Base-by-base conservation (phyloP, 1,140 invertebrate genomes). In the Cotesia chilonis region DNA sequence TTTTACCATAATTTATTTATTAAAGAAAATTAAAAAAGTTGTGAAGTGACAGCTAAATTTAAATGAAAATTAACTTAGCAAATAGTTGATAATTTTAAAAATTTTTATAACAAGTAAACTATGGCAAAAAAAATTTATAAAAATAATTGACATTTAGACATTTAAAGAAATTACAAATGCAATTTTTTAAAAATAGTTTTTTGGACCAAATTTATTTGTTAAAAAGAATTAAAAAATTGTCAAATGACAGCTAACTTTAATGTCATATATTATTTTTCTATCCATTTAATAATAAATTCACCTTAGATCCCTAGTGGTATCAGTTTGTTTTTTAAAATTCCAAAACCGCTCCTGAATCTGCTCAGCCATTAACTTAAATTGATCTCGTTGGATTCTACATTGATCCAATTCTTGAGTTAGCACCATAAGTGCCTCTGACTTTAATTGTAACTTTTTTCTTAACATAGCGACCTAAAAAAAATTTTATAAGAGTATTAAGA, bases 341-440 rank as follows among this genome's bases (percentile, higher is more conserved):
- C 86, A 82, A 79, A 91, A 93, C 60, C 91, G 88, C 71, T 91
- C 88, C 78, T 93, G 89, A 20, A 94, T 84, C 74, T 95, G 93
- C 81, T 95, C 94, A 3, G 93, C 92, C 88, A 95, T 90, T 20
- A 94, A 80, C 83, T 94, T 94, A 77, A 92, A 95, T 79, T 94
- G 92, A 83, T 96, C 94, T 60, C 92, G 84, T 80, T 96, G 93
- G 72, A 89, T 90, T 73, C 91, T 90, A 82, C 92, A 94, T 85
- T 94, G 90, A 73, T 94, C 92, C 59, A 95, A 83, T 79, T 96
- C 93, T 78, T 92, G 89, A 70, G 90, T 93, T 78, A 95, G 85
- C 67, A 95, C 93, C 3, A 91, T 83, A 54, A 96, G 78, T 4
- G 94, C 93, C 84, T 95, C 93, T 54, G 92, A 89, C 85, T 95